These are phyloP conservation scores for Anarsia innoxiella DNA, from an alignment of 2,888 invertebrate genomes.

Conservation along the genomic window DNA sequence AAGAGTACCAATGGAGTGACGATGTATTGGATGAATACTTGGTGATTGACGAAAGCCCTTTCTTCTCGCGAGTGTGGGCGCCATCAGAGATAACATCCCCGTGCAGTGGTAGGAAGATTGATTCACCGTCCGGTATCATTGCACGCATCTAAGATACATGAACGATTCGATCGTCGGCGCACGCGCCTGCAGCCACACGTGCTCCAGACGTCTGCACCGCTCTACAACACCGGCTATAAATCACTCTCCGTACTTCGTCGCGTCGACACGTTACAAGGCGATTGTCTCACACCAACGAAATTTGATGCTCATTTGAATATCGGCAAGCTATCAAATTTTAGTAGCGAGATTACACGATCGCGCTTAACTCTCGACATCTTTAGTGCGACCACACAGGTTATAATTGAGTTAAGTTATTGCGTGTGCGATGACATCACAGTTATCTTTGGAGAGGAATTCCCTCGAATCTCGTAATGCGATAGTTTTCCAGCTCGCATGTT, in stretches of 20 bases:
- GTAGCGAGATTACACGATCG: constrained; percentile 35
- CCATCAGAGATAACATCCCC: constrained; percentile 55
- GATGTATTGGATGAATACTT: constrained; percentile 31
- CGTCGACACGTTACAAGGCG: constrained; percentile 46
- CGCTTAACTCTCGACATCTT: constrained; percentile 34
- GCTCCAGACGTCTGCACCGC: neutral
- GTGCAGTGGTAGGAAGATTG: constrained; percentile 59
- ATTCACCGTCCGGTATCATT: constrained; percentile 60
- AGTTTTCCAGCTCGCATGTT: too few species aligned
- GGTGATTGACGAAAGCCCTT: constrained; percentile 39
- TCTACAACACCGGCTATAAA: constrained; percentile 46
- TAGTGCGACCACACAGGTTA: constrained; percentile 43
- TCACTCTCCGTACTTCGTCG: constrained; percentile 33
- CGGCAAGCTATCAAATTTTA: constrained; percentile 50
- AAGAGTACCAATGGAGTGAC: constrained; percentile 5
- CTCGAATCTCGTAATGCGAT: constrained; percentile 3
- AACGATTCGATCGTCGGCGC: constrained; percentile 40
- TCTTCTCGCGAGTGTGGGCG: constrained; percentile 43
- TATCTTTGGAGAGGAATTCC: constrained; percentile 9
- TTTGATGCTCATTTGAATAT: constrained; percentile 56
- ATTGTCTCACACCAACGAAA: constrained; percentile 47
- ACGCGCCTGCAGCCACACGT: constrained; percentile 51
- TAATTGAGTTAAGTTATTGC: constrained; percentile 13
- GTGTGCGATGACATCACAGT: constrained; percentile 3
- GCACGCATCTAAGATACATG: constrained; percentile 51